Percentiles rank a stretch among this genome's conserved stretches.
Evolutionary conservation across 2,888 invertebrate genomes (phyloP).

Genomic region (Drosophila macrospina): DNA sequence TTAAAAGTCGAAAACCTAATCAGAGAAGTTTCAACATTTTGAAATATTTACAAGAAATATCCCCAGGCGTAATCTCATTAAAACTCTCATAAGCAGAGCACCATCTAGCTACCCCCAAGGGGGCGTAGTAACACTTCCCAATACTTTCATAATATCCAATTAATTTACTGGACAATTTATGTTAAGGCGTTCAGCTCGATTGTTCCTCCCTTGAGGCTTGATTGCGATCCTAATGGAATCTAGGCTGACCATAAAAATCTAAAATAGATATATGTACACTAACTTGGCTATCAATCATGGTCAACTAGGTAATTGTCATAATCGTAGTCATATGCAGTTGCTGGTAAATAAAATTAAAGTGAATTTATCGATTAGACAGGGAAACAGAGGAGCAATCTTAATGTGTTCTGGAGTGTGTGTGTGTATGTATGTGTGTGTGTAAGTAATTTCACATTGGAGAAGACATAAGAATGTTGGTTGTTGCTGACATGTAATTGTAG

Average conservation of each 20-base stretch:
- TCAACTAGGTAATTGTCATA: constrained; percentile 34
- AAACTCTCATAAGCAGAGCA: neutral
- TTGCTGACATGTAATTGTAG: constrained; percentile 55
- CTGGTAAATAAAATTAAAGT: constrained; percentile 38
- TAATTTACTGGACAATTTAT: neutral
- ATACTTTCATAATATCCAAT: neutral
- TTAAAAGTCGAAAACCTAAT: no score
- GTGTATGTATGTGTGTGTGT: constrained; percentile 6
- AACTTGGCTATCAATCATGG: constrained; percentile 24
- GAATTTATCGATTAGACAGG: constrained; percentile 58
- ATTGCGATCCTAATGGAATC: neutral
- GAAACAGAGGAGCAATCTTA: constrained; percentile 14
- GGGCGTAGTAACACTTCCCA: neutral
- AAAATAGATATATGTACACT: neutral
- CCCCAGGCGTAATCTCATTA: no score
- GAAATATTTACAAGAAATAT: no score
- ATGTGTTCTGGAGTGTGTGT: constrained; percentile 3
- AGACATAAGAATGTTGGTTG: constrained; percentile 75
- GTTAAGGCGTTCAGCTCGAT: neutral
- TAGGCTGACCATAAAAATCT: neutral
- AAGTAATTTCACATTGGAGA: constrained; percentile 44
- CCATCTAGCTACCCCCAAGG: neutral
- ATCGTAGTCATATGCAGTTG: constrained; percentile 43
- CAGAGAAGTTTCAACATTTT: no score
- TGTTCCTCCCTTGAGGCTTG: neutral